These are phyloP conservation scores for Caradrina kadenii DNA, from an alignment of 2,888 invertebrate species.

Conservation along the genomic window DNA sequence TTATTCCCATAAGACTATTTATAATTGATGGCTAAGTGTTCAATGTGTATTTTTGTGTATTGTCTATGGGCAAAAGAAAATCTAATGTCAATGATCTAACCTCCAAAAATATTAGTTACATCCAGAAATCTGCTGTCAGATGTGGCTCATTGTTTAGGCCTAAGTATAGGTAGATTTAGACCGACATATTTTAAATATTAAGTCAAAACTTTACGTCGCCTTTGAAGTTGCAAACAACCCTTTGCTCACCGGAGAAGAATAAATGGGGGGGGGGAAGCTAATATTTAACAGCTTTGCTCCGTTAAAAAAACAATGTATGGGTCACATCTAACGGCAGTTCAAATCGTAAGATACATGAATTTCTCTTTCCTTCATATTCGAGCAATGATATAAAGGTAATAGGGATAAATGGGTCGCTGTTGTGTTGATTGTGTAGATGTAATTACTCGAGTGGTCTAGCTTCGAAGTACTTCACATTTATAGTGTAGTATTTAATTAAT, in stretches of 20 bases:
- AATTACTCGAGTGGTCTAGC: constrained; percentile 29
- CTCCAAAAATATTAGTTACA: constrained; percentile 25
- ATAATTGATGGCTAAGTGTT: constrained; percentile 23
- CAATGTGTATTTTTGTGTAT: constrained; percentile 27
- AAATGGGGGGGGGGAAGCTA: too few species aligned
- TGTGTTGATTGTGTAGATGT: constrained; percentile 51
- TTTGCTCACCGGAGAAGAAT: too few species aligned
- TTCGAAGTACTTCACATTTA: constrained; percentile 33
- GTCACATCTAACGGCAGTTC: constrained; percentile 16
- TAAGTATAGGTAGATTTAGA: too few species aligned
- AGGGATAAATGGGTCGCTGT: constrained; percentile 66
- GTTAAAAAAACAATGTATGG: background rate
- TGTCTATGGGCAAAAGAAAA: constrained; percentile 1
- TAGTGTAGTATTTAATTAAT: constrained; percentile 30
- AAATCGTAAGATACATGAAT: constrained; percentile 50
- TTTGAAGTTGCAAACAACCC: too few species aligned
- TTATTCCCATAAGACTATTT: constrained; percentile 27
- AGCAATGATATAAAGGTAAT: constrained; percentile 80
- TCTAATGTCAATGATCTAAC: constrained; percentile 32
- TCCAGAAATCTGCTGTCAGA: constrained; percentile 19
- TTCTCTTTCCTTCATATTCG: constrained; percentile 85
- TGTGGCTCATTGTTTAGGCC: background rate
- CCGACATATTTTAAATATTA: too few species aligned
- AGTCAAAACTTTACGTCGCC: too few species aligned
- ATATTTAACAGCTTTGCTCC: too few species aligned